phyloP scores from a whole-genome alignment of 2,797 vertebrate species.

The Epinephelus malabaricus region DNA sequence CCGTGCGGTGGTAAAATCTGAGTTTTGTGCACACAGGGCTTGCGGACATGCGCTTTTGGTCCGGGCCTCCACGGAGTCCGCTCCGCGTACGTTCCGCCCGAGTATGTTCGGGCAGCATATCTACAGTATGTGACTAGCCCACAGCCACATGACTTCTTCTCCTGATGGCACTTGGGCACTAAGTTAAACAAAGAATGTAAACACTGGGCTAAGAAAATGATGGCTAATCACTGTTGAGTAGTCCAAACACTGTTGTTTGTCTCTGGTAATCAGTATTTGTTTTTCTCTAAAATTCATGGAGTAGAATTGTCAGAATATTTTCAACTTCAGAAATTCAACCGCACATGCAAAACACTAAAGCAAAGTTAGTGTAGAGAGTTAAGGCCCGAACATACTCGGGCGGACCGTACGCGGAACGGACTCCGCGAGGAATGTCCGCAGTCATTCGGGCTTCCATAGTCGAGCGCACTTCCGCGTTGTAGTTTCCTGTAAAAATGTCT shows the following conservation, averaged over 20 bases:
- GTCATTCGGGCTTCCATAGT: no score
- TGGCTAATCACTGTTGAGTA: not conserved
- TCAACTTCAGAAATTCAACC: conserved; percentile 18
- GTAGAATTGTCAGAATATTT: conserved; percentile 15
- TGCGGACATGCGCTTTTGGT: no score
- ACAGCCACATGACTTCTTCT: conserved; percentile 33
- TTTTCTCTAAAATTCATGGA: not conserved
- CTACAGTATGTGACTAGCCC: conserved; percentile 34
- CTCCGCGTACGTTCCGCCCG: no score
- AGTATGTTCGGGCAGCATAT: not conserved
- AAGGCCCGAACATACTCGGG: no score
- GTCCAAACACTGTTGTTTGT: not conserved
- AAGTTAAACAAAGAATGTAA: conserved; percentile 53
- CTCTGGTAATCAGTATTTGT: conserved; percentile 3
- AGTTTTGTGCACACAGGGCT: no score
- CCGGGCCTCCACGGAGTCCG: no score
- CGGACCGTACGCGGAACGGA: no score
- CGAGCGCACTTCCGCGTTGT: no score
- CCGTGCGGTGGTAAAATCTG: no score
- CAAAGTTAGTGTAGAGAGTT: not conserved
- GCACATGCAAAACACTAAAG: conserved; percentile 9
- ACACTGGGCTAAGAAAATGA: conserved; percentile 44
- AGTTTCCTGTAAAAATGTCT: no score
- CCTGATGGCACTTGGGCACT: conserved; percentile 63
- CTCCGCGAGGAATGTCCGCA: no score